Evolutionary conservation across 2,797 vertebrate species (phyloP).

Genomic region (Allobates femoralis): DNA sequence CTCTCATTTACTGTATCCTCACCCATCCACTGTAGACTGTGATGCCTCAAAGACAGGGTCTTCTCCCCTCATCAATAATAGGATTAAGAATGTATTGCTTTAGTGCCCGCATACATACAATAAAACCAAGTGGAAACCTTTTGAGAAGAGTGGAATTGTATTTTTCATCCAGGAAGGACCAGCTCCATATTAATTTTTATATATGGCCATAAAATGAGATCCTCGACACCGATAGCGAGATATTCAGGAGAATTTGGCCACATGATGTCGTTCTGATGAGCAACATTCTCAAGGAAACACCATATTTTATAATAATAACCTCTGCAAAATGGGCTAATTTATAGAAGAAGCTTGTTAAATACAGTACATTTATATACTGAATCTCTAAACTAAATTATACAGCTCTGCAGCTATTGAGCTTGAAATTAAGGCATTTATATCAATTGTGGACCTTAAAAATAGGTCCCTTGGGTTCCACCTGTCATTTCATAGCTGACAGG

Average conservation of each 20-base stretch:
- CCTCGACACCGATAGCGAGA: not conserved
- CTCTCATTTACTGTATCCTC: too few relatives aligned
- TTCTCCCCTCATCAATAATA: too few relatives aligned
- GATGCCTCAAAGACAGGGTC: too few relatives aligned
- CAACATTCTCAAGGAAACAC: not conserved
- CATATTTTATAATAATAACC: not conserved
- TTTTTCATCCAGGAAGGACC: too few relatives aligned
- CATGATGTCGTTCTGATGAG: not conserved
- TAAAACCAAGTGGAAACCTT: too few relatives aligned
- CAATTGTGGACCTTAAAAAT: conserved; percentile 67
- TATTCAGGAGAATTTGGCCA: not conserved
- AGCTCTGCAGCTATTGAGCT: conserved; percentile 59
- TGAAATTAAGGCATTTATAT: conserved; percentile 71
- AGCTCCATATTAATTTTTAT: too few relatives aligned
- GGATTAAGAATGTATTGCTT: too few relatives aligned
- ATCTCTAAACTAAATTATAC: conserved; percentile 1
- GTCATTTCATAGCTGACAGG: conserved; percentile 77
- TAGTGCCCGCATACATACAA: too few relatives aligned
- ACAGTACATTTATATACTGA: conserved; percentile 7
- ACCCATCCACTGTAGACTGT: too few relatives aligned
- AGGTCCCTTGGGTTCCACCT: conserved; percentile 71
- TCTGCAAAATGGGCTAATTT: not conserved
- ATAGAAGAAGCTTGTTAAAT: not conserved
- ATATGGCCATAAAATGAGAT: too few relatives aligned
- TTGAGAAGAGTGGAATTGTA: too few relatives aligned